Conservation (phyloP, 2,888 invertebrate species). For the Parthenolecanium corni region DNA sequence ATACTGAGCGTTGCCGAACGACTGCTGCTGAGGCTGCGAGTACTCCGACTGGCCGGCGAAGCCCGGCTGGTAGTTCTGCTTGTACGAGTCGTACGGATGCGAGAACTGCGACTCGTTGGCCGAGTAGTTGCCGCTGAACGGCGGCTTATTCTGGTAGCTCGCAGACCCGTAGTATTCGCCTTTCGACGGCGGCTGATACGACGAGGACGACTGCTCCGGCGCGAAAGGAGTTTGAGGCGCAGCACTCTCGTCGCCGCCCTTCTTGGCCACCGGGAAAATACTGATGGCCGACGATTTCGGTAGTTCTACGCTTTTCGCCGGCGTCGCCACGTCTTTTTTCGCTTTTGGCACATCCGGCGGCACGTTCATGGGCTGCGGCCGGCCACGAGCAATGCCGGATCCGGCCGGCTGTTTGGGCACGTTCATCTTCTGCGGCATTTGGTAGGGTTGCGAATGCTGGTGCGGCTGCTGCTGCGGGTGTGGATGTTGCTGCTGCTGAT, state of each 20-base stretch:
- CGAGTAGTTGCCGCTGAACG: neutral
- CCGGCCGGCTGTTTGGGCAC: neutral
- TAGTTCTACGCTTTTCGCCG: neutral
- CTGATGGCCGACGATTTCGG: slow-evolving; percentile 9
- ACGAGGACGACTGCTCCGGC: neutral
- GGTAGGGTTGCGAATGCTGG: neutral
- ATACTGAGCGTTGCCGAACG: neutral
- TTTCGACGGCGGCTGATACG: neutral
- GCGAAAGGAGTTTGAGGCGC: neutral
- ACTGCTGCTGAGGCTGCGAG: neutral
- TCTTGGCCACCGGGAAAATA: slow-evolving; percentile 24
- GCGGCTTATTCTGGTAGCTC: neutral
- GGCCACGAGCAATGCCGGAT: neutral
- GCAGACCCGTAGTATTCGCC: neutral
- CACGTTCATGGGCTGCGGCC: neutral
- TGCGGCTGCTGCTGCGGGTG: neutral
- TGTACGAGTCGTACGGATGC: slow-evolving; percentile 1
- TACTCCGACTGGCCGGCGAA: slow-evolving; percentile 3
- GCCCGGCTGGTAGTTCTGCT: neutral
- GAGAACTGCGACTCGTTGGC: neutral
- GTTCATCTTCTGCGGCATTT: neutral
- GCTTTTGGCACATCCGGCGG: neutral
- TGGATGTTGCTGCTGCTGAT: neutral
- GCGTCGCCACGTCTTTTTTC: neutral
- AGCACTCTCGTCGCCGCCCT: neutral